A percentile compares a stretch with the other conserved stretches of the same genome.
These are phyloP conservation scores for Nyctibius grandis DNA, from an alignment of 2,797 vertebrate species.

Conservation along the genomic window DNA sequence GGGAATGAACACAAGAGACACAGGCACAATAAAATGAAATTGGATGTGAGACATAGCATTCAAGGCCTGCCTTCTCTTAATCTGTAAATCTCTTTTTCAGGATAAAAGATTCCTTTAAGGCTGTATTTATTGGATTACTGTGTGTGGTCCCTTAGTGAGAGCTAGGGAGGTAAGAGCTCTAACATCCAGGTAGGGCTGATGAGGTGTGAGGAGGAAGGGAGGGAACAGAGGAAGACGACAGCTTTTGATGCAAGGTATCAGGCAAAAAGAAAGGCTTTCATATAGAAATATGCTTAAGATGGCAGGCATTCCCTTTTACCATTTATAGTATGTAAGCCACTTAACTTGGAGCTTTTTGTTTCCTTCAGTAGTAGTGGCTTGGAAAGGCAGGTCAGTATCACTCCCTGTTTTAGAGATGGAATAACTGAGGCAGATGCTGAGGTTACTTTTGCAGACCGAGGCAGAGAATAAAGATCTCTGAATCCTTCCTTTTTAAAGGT, in stretches of 20 bases:
- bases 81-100: not conserved
- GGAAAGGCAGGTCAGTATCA: not conserved
- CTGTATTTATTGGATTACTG: too few species aligned
- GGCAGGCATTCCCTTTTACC: not conserved
- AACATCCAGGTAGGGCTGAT: not conserved
- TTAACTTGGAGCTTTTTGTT: not conserved
- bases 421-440: not conserved
- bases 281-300: not conserved
- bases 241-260: not conserved
- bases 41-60: not conserved
- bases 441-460: not conserved
- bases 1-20: too few species aligned
- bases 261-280: fast-evolving
- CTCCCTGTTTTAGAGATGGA: not conserved
- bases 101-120: not conserved
- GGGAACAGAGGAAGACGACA: not conserved
- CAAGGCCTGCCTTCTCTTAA: not conserved
- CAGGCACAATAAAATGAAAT: not conserved
- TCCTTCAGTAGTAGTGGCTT: not conserved
- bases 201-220: not conserved
- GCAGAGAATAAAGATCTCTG: not conserved
- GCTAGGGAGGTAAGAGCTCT: not conserved
- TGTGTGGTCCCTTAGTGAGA: not conserved
- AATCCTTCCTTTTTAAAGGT: not conserved
- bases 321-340: not conserved